phyloP scores from a whole-genome alignment of 2,113 vertebrate species.

The Hoplias malabaricus region DNA sequence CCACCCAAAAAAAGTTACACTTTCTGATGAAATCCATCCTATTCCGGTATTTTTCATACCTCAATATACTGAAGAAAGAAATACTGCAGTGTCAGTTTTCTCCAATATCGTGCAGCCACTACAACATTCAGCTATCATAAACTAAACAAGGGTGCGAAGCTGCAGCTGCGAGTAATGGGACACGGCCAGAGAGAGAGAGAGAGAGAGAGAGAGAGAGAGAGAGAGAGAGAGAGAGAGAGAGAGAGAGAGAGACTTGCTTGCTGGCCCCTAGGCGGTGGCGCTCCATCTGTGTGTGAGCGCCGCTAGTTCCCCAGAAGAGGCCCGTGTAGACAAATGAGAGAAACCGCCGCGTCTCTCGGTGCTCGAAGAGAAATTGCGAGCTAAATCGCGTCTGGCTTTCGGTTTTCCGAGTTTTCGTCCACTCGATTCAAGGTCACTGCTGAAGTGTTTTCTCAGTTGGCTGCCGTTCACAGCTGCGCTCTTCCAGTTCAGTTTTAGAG shows the following conservation, averaged over 20 bases:
- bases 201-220: too few species aligned
- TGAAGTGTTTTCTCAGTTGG: slow-evolving; percentile 40
- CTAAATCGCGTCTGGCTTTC: slow-evolving; percentile 50
- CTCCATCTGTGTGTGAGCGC: slow-evolving; percentile 56
- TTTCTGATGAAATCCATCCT: too few species aligned
- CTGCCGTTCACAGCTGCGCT: slow-evolving; percentile 27
- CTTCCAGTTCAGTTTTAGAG: slow-evolving; percentile 33
- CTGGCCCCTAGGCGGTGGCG: slow-evolving; percentile 46
- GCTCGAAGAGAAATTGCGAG: slow-evolving; percentile 47
- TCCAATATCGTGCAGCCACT: too few species aligned
- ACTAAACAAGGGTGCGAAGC: too few species aligned
- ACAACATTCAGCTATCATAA: too few species aligned
- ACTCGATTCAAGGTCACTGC: slow-evolving; percentile 51
- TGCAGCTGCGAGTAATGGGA: too few species aligned
- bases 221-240: too few species aligned
- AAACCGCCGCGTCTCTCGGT: slow-evolving; percentile 35
- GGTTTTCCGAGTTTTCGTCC: slow-evolving; percentile 38
- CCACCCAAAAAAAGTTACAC: too few species aligned
- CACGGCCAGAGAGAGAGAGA: too few species aligned
- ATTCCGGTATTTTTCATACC: too few species aligned
- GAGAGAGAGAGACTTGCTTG: slow-evolving; percentile 6
- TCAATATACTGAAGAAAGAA: too few species aligned
- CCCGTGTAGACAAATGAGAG: slow-evolving; percentile 53
- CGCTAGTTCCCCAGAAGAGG: slow-evolving; percentile 38
- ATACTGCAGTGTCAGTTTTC: too few species aligned